phyloP scores from a whole-genome alignment of 2,888 invertebrate species.

The Rhamphomyia laevipes region DNA sequence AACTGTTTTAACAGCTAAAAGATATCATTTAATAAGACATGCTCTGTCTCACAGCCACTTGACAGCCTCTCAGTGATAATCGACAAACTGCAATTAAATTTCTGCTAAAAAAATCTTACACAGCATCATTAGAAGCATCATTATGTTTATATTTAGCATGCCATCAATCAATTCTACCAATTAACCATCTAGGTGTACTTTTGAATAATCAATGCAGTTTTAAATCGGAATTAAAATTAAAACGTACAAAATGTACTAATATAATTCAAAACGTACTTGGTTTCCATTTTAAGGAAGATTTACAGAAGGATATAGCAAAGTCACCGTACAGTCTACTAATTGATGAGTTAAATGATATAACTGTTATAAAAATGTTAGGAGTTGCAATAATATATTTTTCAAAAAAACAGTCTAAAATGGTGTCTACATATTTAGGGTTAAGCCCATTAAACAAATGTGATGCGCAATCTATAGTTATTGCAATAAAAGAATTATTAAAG shows the following conservation, averaged over 20 bases:
- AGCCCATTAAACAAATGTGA: neutral
- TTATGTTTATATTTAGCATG: no score
- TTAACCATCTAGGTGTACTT: no score
- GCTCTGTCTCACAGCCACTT: no score
- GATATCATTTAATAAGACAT: neutral
- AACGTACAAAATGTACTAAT: neutral
- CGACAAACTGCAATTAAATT: no score
- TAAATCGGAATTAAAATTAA: neutral
- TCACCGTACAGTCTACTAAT: neutral
- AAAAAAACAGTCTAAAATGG: neutral
- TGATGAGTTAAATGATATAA: neutral
- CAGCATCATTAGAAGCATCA: no score
- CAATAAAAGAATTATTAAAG: neutral
- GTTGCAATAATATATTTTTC: neutral
- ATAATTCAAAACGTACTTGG: neutral
- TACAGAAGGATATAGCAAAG: neutral
- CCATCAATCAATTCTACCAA: no score
- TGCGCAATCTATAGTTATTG: neutral
- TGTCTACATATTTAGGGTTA: neutral
- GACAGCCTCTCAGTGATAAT: no score
- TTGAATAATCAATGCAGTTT: no score
- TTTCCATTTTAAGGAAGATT: neutral
- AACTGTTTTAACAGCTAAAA: neutral
- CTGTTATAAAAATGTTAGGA: neutral
- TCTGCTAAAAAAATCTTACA: no score